These are phyloP conservation scores for Brienomyrus brachyistius DNA, from an alignment of 2,113 vertebrate species.

Conservation along the genomic window DNA sequence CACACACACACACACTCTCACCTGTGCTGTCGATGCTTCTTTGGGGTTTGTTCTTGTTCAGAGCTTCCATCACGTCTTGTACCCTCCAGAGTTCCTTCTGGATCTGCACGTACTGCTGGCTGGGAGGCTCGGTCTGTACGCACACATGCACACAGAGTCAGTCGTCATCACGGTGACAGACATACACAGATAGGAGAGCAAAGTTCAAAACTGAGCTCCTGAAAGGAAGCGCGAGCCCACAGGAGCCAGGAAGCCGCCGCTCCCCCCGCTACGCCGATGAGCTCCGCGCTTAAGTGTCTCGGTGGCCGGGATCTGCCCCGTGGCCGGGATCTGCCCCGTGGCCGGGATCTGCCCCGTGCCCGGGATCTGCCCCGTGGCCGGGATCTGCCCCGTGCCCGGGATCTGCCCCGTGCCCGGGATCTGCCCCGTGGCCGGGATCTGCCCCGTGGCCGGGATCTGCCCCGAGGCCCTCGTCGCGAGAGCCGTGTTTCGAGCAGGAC, in stretches of 20 bases:
- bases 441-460: not conserved
- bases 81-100: conserved; percentile 97
- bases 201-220: not conserved
- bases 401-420: too few relatives aligned
- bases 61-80: conserved; percentile 91
- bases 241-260: not conserved
- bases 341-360: not conserved
- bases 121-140: conserved; percentile 80
- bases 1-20: not conserved
- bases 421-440: not conserved
- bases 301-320: not conserved
- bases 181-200: not conserved
- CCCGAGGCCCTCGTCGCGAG: not conserved
- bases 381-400: not conserved
- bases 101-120: conserved; percentile 84
- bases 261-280: too few relatives aligned
- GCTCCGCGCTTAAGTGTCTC: not conserved
- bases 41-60: conserved; percentile 69
- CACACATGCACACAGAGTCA: not conserved
- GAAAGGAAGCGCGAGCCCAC: not conserved
- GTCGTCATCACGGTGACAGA: not conserved
- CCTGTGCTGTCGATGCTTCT: conserved; percentile 42
- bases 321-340: not conserved
- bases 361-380: not conserved
- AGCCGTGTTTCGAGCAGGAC: not conserved